Evolutionary conservation across 92 coral and sea anemone species (phyloP), one percentile per base, ranked within the genome.

Genomic region (Porites divaricata): DNA sequence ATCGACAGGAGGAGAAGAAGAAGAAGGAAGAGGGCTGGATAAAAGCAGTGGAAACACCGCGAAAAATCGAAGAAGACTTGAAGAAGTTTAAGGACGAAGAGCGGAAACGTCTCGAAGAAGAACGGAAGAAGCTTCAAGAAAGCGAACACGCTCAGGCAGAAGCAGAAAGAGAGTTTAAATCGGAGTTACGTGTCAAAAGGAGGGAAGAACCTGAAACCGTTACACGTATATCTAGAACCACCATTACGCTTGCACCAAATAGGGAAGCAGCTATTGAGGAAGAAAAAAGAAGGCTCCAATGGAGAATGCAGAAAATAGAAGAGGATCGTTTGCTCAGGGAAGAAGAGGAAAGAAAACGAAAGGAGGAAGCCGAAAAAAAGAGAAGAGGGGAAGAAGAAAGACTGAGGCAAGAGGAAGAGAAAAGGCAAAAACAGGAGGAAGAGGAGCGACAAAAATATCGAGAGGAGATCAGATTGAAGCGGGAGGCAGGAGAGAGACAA

Each of bases 321-420:
- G 58, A 79, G 17, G 84, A 78, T 22, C 80, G 85, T 4, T 25
- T 54, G 69, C 52, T 62, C 2, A 79, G 84, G 45, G 87, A 80
- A 15, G 88, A 89, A 21, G 93, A 85, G 67, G 88, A 76, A 26
- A 85, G 77, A 63, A 91, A 72, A 67, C 75, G 74, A 77, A 63
- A 74, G 50, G 80, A 80, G 56, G 88, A 84, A 69, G 87, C 86
- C 35, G 89, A 80, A 65, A 81, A 86, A 66, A 78, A 81, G 84
- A 87, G 74, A 17, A 90, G 88, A 63, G 91, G 84, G 56, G 88
- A 81, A 2, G 92, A 80, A 75, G 90, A 91, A 28, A 87, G 72
- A 74, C n/a, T 76, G 22, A 64, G 80, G 49, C 63, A 77, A 28
- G 94, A 80, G 81, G 73, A 65, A 28, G 87, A 84, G 49, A 66